phyloP scores from a whole-genome alignment of 2,797 vertebrate species.

The Hippopotamyrus pictus region DNA sequence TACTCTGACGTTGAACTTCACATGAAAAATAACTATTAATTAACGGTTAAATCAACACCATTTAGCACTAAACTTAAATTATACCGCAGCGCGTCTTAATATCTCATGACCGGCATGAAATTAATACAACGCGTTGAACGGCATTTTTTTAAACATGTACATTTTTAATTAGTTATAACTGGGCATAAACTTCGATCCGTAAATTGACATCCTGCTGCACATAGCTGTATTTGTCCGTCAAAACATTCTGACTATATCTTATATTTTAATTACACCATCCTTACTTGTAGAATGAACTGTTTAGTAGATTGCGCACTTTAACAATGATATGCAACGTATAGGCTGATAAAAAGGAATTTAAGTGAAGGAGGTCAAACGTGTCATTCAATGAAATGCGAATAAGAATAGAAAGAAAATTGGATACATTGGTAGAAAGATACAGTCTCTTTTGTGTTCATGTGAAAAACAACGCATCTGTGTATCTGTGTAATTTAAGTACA shows the following conservation, averaged over 20 bases:
- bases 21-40: slow-evolving; percentile 9
- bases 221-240: not conserved
- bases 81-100: not conserved
- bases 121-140: not conserved
- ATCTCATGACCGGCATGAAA: not conserved
- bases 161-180: not conserved
- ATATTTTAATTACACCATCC: not conserved
- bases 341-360: not conserved
- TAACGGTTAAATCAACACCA: not conserved
- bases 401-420: not conserved
- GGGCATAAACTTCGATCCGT: not conserved
- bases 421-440: not conserved
- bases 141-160: not conserved
- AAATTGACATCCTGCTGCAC: not conserved
- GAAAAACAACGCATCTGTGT: not conserved
- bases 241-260: not conserved
- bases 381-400: slow-evolving; percentile 1
- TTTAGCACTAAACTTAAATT: slow-evolving; percentile 6
- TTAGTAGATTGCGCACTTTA: not conserved
- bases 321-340: not conserved
- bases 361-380: not conserved
- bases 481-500: not conserved
- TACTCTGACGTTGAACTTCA: slow-evolving; percentile 22
- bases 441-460: not conserved
- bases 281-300: not conserved